Conservation (phyloP, 2,797 vertebrate species). For the Salmo trutta region DNA sequence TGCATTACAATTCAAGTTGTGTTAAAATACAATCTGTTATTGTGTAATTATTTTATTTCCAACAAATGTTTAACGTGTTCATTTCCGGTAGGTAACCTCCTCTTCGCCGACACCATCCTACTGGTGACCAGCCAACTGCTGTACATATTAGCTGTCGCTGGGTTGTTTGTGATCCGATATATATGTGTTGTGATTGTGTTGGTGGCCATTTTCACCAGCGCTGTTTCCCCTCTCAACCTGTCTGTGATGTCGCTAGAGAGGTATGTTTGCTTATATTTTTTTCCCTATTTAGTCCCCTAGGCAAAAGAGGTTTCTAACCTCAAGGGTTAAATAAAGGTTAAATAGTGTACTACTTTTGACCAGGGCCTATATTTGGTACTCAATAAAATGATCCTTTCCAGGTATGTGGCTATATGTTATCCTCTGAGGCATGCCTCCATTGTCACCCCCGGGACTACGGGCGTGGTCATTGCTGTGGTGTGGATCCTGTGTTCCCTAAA, state of each 20-base stretch:
- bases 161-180: constrained; percentile 26
- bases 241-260: constrained; percentile 71
- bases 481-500: constrained; percentile 53
- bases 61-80: not conserved
- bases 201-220: constrained; percentile 11
- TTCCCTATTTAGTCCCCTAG: no score
- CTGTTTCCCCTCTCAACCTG: constrained; percentile 60
- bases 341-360: not conserved
- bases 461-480: constrained; percentile 25
- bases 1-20: no score
- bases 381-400: constrained; percentile 11
- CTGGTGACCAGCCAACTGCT: constrained; percentile 34
- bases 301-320: no score
- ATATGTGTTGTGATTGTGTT: constrained; percentile 45
- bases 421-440: constrained; percentile 63
- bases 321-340: no score
- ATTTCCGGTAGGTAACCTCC: constrained; percentile 21
- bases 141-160: constrained; percentile 20
- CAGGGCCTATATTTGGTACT: not conserved
- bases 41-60: not conserved
- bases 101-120: constrained; percentile 60
- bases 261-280: constrained; percentile 37
- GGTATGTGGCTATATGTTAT: constrained; percentile 67
- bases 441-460: constrained; percentile 55
- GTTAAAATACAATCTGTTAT: not conserved